Evolutionary conservation across 2,888 invertebrate species (phyloP).

Genomic region (Leptarthrus brevirostris): DNA sequence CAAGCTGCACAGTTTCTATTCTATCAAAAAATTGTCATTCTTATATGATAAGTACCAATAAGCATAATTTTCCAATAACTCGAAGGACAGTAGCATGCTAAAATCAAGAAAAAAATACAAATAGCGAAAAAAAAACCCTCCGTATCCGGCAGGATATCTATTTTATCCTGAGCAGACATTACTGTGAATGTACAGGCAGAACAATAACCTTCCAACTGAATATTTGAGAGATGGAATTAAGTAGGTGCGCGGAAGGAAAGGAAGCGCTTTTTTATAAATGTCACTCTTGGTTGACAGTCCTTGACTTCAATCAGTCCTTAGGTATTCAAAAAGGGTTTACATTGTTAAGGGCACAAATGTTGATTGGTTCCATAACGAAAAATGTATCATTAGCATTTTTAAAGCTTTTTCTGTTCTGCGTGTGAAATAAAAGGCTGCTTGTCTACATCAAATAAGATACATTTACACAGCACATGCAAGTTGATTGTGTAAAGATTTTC

Average conservation of each 20-base stretch:
- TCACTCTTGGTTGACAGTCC: conserved; percentile 13
- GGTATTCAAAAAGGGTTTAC: conserved; percentile 48
- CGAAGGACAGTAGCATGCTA: background rate
- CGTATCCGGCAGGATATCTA: conserved; percentile 11
- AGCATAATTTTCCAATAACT: conserved; percentile 40
- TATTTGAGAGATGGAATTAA: conserved; percentile 11
- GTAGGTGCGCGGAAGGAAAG: background rate
- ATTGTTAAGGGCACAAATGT: conserved; percentile 42
- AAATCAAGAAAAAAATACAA: conserved; percentile 11
- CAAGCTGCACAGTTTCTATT: background rate
- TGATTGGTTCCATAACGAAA: conserved; percentile 48
- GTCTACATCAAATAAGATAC: no score
- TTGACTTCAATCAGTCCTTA: conserved; percentile 33
- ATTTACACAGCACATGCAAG: no score
- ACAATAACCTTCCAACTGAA: no score
- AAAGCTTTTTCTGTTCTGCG: conserved; percentile 14
- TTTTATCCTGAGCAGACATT: background rate
- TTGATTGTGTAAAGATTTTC: conserved; percentile 15
- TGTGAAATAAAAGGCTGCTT: background rate
- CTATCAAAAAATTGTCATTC: background rate
- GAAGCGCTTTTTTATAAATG: background rate
- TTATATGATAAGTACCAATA: conserved; percentile 9
- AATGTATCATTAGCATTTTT: conserved; percentile 47
- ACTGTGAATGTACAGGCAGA: no score
- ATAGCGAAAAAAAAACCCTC: conserved; percentile 8